These are phyloP conservation scores for Sander lucioperca DNA, from an alignment of 2,113 vertebrate species.

Conservation along the genomic window DNA sequence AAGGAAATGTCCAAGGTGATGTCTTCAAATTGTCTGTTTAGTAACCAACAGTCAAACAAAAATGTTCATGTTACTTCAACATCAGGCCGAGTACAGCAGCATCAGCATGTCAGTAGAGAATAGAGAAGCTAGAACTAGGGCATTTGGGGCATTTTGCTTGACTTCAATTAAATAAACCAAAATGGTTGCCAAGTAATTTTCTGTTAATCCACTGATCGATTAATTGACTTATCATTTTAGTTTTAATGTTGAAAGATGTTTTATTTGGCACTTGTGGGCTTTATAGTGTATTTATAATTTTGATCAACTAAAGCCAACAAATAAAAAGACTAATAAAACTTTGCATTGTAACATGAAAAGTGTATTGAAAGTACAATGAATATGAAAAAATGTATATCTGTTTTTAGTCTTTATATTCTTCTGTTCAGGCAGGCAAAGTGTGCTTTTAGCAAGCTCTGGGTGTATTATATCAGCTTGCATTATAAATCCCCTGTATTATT, in stretches of 20 bases:
- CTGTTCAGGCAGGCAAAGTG: not conserved
- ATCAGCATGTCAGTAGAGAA: too few relatives aligned
- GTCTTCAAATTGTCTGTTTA: slow-evolving; percentile 1
- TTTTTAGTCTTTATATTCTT: not conserved
- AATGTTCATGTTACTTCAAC: not conserved
- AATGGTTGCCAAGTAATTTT: too few relatives aligned
- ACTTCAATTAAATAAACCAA: too few relatives aligned
- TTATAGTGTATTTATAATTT: not conserved
- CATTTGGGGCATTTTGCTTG: too few relatives aligned
- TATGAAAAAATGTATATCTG: not conserved
- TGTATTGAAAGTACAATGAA: not conserved
- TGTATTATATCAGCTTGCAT: not conserved
- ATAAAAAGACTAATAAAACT: not conserved
- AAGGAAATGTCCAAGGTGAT: not conserved
- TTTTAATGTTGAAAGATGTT: too few relatives aligned
- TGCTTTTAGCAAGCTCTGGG: not conserved
- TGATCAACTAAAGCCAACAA: not conserved
- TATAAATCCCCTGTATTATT: not conserved
- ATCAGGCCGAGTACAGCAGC: too few relatives aligned
- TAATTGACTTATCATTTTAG: not conserved
- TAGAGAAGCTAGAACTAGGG: not conserved
- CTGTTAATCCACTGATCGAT: not conserved
- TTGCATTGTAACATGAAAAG: not conserved
- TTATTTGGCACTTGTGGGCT: not conserved
- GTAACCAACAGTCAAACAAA: not conserved